phyloP scores from a whole-genome alignment of 2,113 vertebrate genomes.

The Clarias macrocephalus region DNA sequence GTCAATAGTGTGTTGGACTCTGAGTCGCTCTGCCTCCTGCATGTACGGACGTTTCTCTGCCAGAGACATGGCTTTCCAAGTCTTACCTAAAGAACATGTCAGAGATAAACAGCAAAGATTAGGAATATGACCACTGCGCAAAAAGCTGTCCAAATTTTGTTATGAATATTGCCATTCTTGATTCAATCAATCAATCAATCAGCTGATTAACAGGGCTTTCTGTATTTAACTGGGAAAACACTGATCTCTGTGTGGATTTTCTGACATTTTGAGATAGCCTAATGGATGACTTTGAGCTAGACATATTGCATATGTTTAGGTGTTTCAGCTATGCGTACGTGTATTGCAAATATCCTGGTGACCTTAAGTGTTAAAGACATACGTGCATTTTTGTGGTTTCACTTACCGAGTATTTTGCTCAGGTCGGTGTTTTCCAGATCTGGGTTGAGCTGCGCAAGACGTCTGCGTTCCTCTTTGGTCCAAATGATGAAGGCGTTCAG shows the following conservation, averaged over 20 bases:
- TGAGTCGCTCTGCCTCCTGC: constrained; percentile 92
- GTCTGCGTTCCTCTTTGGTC: constrained; percentile 79
- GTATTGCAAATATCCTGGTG: background rate
- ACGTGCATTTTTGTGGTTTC: background rate
- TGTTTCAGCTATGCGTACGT: background rate
- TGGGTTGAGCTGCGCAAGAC: constrained; percentile 73
- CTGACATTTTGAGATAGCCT: background rate
- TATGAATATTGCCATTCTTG: background rate
- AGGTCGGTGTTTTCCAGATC: constrained; percentile 81
- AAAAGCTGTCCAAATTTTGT: background rate
- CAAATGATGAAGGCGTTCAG: constrained; percentile 83
- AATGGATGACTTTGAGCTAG: background rate
- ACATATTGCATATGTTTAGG: background rate
- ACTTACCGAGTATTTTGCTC: constrained; percentile 80
- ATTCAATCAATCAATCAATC: constrained; percentile 1
- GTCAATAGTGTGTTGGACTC: constrained; percentile 94
- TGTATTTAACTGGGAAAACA: background rate
- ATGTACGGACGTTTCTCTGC: constrained; percentile 93
- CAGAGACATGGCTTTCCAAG: constrained; percentile 91
- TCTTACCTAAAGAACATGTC: constrained; percentile 77
- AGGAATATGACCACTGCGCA: background rate
- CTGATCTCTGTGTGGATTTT: background rate
- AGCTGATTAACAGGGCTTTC: background rate
- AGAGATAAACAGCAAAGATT: background rate
- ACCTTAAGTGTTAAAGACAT: background rate